Base-by-base conservation (phyloP, 1,140 invertebrate genomes). In the Elysia chlorotica region DNA sequence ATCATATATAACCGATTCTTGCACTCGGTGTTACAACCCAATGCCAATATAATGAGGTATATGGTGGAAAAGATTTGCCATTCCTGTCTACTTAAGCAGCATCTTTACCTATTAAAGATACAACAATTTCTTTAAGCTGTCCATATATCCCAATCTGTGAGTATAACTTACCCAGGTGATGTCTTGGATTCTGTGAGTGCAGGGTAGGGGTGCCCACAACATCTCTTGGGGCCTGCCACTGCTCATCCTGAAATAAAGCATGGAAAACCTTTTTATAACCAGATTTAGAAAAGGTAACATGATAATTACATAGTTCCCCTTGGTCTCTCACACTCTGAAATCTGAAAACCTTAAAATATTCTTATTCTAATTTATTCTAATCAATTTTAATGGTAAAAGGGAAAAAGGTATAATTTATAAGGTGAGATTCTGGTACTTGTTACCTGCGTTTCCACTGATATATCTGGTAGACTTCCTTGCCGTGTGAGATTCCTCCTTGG, bases 401-500 rank as follows among this genome's bases (percentile, higher is more conserved):
- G 19, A 59, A 21, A 59, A n/a, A 59, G 25, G 28, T 28, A 65
- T 14, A 17, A 23, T 4, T 31, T 65, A 31, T 31, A 33, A 28
- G 17, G 33, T 38, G 10, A 57, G 14, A 69, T 3, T 31, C 35
- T 28, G 21, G 6, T n/a, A n/a, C 10, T 10, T 28, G 14, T 25
- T 59, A 75, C 74, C 69, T 75, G 74, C 21, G 41, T 17, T 38
- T 71, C 68, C 0, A 62, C 65, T 10, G 68, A 21, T 37, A 75
- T 67, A 65, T 80, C 79, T 56, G 79, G 79, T n/a, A 78, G 71
- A 69, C 79, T 80, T 57, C 79, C 79, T 67, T 75, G 73, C 56
- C 79, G 66, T 31, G 65, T 62, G 1, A 74, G 21, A 2, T 37
- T 65, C 21, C 63, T 54, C 21, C 41, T 23, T 41, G 59, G 37